Conservation (phyloP, 2,113 vertebrate species). For the Dipodomys stephensi region DNA sequence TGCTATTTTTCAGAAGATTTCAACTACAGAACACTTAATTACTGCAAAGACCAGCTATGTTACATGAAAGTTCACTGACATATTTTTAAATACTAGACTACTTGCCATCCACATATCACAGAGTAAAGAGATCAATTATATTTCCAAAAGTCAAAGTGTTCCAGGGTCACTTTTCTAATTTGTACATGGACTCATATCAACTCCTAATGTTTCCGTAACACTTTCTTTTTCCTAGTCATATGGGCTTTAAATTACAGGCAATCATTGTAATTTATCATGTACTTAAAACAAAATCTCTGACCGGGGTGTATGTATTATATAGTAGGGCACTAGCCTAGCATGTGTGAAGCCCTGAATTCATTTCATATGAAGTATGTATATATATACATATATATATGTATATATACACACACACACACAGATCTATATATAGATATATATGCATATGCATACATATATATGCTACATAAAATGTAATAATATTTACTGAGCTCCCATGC, state of each 20-base stretch:
- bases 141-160: conserved; percentile 40
- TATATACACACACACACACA: no score
- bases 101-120: neutral
- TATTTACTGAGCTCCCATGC: neutral
- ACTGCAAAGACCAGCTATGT: neutral
- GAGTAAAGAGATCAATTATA: conserved; percentile 48
- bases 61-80: neutral
- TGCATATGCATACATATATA: no score
- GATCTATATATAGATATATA: no score
- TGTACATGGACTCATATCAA: conserved; percentile 11
- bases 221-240: conserved; percentile 48
- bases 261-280: conserved; percentile 45
- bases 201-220: conserved; percentile 42
- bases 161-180: conserved; percentile 1
- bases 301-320: no score
- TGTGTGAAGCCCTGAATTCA: no score
- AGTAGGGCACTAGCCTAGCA: no score
- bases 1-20: conserved; percentile 27
- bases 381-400: no score
- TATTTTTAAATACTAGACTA: neutral
- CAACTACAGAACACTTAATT: neutral
- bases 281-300: conserved; percentile 43
- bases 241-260: conserved; percentile 41
- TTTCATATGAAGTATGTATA: no score
- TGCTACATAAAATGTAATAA: conserved; percentile 5